phyloP scores from a whole-genome alignment of 2,797 vertebrate species.

The Eulemur albifrons region DNA sequence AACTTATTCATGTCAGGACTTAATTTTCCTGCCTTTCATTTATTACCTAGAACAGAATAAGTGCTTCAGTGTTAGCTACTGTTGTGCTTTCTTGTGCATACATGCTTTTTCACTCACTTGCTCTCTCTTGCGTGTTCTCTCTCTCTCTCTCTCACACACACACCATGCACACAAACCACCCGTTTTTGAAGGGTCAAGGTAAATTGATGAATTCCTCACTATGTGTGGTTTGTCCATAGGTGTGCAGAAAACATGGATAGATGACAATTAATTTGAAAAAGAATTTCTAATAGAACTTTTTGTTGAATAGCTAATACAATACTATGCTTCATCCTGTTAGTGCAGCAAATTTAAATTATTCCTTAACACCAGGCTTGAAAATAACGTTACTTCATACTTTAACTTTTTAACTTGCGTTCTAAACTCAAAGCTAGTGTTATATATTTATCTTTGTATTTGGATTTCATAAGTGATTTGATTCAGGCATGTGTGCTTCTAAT shows the following conservation, averaged over 20 bases:
- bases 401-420: not conserved
- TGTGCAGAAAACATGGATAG: not conserved
- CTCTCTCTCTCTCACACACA: no score
- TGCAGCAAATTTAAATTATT: constrained; percentile 16
- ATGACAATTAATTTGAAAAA: constrained; percentile 15
- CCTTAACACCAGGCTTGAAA: not conserved
- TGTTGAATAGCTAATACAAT: not conserved
- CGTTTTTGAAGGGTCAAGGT: not conserved
- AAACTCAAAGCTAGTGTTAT: not conserved
- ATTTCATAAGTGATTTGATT: not conserved
- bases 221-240: not conserved
- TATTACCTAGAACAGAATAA: not conserved
- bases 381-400: not conserved
- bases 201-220: not conserved
- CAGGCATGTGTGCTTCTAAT: not conserved
- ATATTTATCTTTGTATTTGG: not conserved
- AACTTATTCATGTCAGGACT: not conserved
- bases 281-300: not conserved
- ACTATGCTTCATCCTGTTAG: not conserved
- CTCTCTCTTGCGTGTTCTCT: not conserved
- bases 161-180: not conserved
- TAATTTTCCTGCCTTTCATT: not conserved
- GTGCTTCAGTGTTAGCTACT: not conserved
- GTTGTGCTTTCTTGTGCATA: not conserved
- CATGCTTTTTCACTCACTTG: accelerated